Base-by-base conservation (phyloP, 2,888 invertebrate species). In the Quadroppia sp. region DNA sequence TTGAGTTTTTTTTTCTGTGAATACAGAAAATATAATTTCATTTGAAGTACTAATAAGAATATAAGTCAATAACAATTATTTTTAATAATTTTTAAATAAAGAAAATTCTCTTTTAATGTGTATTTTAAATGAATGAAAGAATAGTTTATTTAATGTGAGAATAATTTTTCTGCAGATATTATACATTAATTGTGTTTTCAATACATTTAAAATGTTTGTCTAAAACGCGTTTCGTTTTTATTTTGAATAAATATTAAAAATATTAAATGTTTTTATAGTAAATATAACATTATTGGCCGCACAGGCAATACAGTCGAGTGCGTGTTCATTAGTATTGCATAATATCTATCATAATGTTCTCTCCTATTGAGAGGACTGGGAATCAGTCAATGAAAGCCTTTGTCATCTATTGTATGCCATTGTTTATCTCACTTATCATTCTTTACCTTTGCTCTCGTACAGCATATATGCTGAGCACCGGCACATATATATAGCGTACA, bases 341-440 rank as follows among this genome's bases (percentile, higher is more conserved):
- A 15, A 15, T 45, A 45, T 45, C 15, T 45, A 15, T 15, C 15
- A 45, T 9, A 45, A 45, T 45, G 9, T 36, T 9, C 36, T 7
- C 15, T 45, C 15, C 15, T 45, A 15, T 45, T 45, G 6, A 15
- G 6, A 11, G 17, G 45, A 2, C 15, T 45, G 6, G 9, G 6
- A 23, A 30, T 30, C 59, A 30, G 25, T 30, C 7, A 20, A 53
- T 59, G 32, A 15, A 59, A 59, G 59, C 59, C 30, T 11, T 28
- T 59, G 59, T 59, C 59, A 59, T 28, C 4, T 30, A 59, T 59
- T 59, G 30, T 59, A 28, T 56, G 25, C n/a, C 56, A 56, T 59
- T 59, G 59, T 59, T 59, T 59, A 59, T 59, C 28, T 15, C 59
- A 59, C 59, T 59, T 30, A 59, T 28, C 59, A 20, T 59, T 59